Evolutionary conservation across 2,797 vertebrate species (phyloP).

Genomic region (Hippocampus kuda): DNA sequence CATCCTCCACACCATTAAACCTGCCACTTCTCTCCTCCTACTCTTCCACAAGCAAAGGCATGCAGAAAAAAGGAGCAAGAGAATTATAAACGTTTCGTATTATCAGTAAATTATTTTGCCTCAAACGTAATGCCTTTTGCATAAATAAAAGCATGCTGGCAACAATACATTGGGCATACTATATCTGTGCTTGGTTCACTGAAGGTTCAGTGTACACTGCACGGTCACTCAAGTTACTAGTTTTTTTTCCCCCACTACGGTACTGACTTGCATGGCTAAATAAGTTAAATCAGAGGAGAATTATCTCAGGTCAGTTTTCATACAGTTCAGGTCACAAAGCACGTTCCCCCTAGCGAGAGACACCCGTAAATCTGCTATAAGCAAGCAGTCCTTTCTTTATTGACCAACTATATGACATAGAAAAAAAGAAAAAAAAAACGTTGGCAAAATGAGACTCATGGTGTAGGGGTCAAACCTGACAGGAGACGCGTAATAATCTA

Average conservation of each 20-base stretch:
- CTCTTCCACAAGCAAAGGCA: background rate
- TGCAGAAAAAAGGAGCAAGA: background rate
- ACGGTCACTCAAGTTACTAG: too few relatives aligned
- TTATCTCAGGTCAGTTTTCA: background rate
- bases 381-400: background rate
- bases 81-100: background rate
- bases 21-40: background rate
- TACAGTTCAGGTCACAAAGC: background rate
- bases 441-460: background rate
- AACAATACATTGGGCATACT: background rate
- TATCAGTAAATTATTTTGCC: background rate
- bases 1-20: constrained; percentile 1
- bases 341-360: background rate
- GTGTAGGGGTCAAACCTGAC: background rate
- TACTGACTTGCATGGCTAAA: background rate
- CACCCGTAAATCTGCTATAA: background rate
- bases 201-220: background rate
- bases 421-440: background rate
- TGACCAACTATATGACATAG: background rate
- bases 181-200: background rate
- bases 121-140: background rate
- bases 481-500: background rate
- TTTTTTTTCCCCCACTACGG: too few relatives aligned
- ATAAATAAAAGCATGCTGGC: background rate
- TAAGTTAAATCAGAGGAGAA: background rate